Percentiles rank a stretch among this genome's conserved stretches.
phyloP scores from a whole-genome alignment of 2,113 vertebrate species.

The Dasyurus viverrinus region DNA sequence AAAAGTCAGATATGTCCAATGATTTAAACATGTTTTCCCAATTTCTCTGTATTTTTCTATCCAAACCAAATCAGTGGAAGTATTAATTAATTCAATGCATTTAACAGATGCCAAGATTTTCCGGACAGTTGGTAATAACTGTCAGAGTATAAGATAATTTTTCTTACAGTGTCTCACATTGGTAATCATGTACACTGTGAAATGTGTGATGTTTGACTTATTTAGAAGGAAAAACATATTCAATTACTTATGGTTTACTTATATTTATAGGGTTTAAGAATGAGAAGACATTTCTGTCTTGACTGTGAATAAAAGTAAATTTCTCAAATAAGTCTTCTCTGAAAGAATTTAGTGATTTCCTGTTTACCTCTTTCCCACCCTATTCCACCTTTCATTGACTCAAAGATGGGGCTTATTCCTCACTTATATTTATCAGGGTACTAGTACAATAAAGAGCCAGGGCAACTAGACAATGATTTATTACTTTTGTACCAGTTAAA shows the following conservation, averaged over 20 bases:
- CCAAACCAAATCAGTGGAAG: accelerated
- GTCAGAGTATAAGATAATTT: not conserved
- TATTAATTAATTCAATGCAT: accelerated
- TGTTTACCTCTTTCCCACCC: not conserved
- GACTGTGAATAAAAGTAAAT: not conserved
- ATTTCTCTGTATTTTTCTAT: not conserved
- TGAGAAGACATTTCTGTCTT: not conserved
- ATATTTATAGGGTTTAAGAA: not conserved
- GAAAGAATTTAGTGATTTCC: not conserved
- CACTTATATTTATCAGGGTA: not conserved
- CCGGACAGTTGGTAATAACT: not conserved
- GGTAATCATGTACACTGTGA: not conserved
- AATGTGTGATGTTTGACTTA: not conserved
- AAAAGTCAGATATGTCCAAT: not conserved
- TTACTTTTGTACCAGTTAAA: not conserved
- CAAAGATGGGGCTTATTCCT: not conserved
- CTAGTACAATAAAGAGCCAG: not conserved
- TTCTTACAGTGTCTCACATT: not conserved
- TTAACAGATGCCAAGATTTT: accelerated
- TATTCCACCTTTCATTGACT: not conserved
- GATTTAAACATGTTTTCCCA: not conserved
- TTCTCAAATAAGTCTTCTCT: not conserved
- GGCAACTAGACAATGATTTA: not conserved
- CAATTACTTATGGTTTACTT: not conserved
- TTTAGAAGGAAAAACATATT: not conserved